Evolutionary conservation across 2,797 vertebrate species (phyloP).

Genomic region (Zonotrichia albicollis): DNA sequence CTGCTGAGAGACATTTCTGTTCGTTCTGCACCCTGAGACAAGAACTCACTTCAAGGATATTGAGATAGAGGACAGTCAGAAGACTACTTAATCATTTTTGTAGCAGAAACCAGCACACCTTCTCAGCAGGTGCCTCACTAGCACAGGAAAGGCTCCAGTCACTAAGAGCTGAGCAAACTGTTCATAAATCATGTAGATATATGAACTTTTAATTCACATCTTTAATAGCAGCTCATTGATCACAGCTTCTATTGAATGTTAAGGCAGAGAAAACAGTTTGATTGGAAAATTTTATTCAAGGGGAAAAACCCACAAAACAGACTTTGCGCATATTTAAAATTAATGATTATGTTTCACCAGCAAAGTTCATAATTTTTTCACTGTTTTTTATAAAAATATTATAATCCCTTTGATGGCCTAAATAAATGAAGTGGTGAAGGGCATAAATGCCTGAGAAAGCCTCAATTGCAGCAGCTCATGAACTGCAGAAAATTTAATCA

Average conservation of each 20-base stretch:
- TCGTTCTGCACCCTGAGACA: not conserved
- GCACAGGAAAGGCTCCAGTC: not conserved
- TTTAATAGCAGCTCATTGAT: not conserved
- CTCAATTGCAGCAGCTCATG: not conserved
- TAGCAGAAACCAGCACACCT: not conserved
- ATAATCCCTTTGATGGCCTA: not conserved
- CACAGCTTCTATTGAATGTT: not conserved
- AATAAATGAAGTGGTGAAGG: not conserved
- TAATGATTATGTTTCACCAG: not conserved
- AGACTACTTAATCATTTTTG: not conserved
- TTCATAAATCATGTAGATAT: not conserved
- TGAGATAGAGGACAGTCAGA: not conserved
- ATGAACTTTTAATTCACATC: not conserved
- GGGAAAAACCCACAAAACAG: accelerated
- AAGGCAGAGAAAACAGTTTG: accelerated
- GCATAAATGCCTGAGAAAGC: not conserved
- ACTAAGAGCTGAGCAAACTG: not conserved
- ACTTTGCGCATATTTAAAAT: not conserved
- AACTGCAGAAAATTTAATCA: not conserved
- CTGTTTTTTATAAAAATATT: not conserved
- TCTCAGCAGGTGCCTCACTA: not conserved
- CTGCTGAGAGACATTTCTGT: not conserved
- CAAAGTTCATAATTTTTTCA: not conserved
- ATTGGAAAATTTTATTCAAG: not conserved
- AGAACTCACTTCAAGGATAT: not conserved